These are phyloP conservation scores for Drosophila paranaensis DNA, from an alignment of 2,888 invertebrate genomes.

Conservation along the genomic window DNA sequence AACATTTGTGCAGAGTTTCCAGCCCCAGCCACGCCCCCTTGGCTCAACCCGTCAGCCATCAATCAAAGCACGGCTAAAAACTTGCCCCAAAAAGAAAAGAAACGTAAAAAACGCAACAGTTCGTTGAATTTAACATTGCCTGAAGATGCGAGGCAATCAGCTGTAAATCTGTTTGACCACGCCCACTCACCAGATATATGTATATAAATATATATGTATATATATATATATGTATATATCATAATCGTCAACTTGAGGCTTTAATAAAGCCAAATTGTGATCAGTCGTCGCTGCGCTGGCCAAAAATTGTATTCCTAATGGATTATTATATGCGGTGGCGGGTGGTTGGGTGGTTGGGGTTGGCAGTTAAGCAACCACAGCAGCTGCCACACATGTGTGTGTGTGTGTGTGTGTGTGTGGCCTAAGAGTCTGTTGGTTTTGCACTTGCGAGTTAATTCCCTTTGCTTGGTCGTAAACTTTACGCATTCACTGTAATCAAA, in stretches of 20 bases:
- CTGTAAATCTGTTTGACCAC: slow-evolving; percentile 15
- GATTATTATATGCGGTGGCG: slow-evolving; percentile 19
- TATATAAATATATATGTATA: too few relatives aligned
- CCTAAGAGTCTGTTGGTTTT: slow-evolving; percentile 24
- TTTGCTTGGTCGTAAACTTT: slow-evolving; percentile 70
- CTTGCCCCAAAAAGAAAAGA: slow-evolving; percentile 5
- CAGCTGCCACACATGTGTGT: slow-evolving; percentile 16
- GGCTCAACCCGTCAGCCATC: slow-evolving; percentile 35
- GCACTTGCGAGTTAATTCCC: slow-evolving; percentile 69
- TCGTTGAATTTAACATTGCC: slow-evolving; percentile 30
- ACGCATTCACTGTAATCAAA: slow-evolving; percentile 74
- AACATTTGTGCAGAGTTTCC: slow-evolving; percentile 36
- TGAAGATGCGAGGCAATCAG: slow-evolving; percentile 24
- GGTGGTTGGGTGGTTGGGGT: background rate
- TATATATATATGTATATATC: background rate
- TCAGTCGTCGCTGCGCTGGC: slow-evolving; percentile 23
- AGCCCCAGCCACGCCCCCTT: background rate
- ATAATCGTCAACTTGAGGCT: slow-evolving; percentile 32
- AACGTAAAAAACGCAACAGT: slow-evolving; percentile 18
- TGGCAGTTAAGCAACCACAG: slow-evolving; percentile 30
- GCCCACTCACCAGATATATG: background rate
- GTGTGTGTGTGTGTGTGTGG: slow-evolving; percentile 23
- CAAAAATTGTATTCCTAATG: slow-evolving; percentile 35
- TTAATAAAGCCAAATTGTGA: slow-evolving; percentile 35
- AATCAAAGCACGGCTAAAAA: slow-evolving; percentile 33